These are phyloP conservation scores for Pyrrhosoma nymphula DNA, from an alignment of 2,888 invertebrate genomes.

Conservation along the genomic window DNA sequence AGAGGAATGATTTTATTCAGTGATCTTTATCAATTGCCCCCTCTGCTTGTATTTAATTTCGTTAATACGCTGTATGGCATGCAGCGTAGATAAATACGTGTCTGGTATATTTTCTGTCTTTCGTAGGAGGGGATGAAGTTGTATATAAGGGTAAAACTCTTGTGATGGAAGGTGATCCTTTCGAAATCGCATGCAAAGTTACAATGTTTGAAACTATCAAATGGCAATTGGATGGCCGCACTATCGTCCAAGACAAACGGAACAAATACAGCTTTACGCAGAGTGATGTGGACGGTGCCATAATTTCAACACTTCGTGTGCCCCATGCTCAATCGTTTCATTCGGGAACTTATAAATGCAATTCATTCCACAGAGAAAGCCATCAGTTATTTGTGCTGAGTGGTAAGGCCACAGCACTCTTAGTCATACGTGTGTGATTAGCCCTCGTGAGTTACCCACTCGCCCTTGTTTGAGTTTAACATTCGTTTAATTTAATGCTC, in stretches of 20 bases:
- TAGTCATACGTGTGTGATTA: constrained; percentile 25
- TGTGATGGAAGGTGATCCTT: constrained; percentile 69
- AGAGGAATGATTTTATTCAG: background rate
- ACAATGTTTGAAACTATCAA: constrained; percentile 66
- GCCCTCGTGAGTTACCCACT: background rate
- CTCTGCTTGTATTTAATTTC: background rate
- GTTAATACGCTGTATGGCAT: background rate
- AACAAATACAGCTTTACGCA: constrained; percentile 64
- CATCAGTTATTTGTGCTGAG: constrained; percentile 67
- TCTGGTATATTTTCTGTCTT: constrained; percentile 34
- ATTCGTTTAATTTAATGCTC: background rate
- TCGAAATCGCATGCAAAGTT: constrained; percentile 68
- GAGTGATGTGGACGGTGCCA: constrained; percentile 59
- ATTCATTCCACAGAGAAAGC: constrained; percentile 68
- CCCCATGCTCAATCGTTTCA: constrained; percentile 72
- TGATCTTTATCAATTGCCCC: no score
- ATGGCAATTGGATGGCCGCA: constrained; percentile 68
- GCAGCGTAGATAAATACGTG: background rate
- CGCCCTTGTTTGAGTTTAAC: background rate
- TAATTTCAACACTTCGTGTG: constrained; percentile 71
- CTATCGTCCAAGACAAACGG: constrained; percentile 45
- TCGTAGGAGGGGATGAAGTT: constrained; percentile 42
- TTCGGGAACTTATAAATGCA: constrained; percentile 73
- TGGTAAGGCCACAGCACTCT: constrained; percentile 59
- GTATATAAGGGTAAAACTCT: constrained; percentile 69